These are phyloP conservation scores for Nephotettix cincticeps DNA, from an alignment of 1,140 invertebrate genomes.

Conservation along the genomic window DNA sequence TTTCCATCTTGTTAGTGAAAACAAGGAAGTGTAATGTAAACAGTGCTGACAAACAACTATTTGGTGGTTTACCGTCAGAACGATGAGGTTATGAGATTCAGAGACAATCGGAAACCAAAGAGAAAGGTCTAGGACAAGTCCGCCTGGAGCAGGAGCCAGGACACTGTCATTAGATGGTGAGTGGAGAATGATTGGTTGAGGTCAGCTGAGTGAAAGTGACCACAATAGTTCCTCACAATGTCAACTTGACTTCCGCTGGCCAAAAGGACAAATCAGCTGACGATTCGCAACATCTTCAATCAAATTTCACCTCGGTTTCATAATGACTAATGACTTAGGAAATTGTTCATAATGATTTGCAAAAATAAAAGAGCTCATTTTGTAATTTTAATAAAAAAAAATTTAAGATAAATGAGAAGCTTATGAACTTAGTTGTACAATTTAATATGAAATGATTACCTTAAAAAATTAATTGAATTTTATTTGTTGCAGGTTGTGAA, in stretches of 20 bases:
- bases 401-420: not conserved
- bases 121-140: not conserved
- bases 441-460: not conserved
- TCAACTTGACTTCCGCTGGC: not conserved
- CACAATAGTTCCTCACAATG: not conserved
- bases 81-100: too few relatives aligned
- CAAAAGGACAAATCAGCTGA: not conserved
- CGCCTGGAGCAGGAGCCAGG: not conserved
- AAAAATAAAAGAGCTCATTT: not conserved
- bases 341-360: not conserved
- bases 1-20: too few relatives aligned
- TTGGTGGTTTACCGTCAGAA: too few relatives aligned
- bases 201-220: not conserved
- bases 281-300: not conserved
- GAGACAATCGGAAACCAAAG: not conserved
- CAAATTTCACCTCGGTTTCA: not conserved
- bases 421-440: not conserved
- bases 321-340: not conserved
- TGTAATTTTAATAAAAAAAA: not conserved
- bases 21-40: too few relatives aligned
- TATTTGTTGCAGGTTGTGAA: slow-evolving; percentile 26
- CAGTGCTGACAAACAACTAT: too few relatives aligned
- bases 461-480: not conserved
- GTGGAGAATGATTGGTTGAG: not conserved
- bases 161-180: not conserved